These are phyloP conservation scores for Tolmerus cingulatus DNA, from an alignment of 2,888 invertebrate species.

Conservation along the genomic window DNA sequence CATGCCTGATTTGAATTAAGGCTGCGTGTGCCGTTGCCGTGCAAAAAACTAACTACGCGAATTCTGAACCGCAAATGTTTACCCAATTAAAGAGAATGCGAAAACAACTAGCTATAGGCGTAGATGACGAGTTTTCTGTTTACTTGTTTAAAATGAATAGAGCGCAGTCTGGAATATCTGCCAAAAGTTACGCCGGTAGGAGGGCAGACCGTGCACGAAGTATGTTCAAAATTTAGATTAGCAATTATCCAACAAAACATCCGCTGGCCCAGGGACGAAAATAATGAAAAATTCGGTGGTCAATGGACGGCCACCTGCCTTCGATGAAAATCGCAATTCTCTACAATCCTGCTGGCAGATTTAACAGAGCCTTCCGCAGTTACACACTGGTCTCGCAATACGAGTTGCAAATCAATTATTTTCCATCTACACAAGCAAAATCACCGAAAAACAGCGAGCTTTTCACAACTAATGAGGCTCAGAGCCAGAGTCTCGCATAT, in stretches of 20 bases:
- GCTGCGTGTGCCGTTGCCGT: not conserved
- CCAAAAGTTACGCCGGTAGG: not conserved
- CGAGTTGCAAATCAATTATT: not conserved
- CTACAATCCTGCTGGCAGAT: not conserved
- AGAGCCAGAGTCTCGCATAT: conserved; percentile 2
- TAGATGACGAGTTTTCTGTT: not conserved
- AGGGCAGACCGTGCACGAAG: not conserved
- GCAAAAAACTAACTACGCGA: not conserved
- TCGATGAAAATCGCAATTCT: not conserved
- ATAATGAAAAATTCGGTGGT: not conserved
- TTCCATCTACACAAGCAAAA: not conserved
- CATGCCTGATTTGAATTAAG: not conserved
- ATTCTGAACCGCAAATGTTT: not conserved
- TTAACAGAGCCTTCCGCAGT: not conserved
- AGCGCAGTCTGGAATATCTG: not conserved
- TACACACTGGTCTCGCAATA: not conserved
- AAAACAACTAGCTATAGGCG: not conserved
- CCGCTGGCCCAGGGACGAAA: not conserved
- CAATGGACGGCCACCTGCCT: not conserved
- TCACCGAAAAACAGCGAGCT: not conserved
- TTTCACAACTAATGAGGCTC: not conserved
- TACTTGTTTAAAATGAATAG: not conserved
- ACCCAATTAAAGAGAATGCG: not conserved
- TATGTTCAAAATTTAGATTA: not conserved
- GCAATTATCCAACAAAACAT: not conserved